These are phyloP conservation scores for Excalfactoria chinensis DNA, from an alignment of 2,113 vertebrate species.

Conservation along the genomic window DNA sequence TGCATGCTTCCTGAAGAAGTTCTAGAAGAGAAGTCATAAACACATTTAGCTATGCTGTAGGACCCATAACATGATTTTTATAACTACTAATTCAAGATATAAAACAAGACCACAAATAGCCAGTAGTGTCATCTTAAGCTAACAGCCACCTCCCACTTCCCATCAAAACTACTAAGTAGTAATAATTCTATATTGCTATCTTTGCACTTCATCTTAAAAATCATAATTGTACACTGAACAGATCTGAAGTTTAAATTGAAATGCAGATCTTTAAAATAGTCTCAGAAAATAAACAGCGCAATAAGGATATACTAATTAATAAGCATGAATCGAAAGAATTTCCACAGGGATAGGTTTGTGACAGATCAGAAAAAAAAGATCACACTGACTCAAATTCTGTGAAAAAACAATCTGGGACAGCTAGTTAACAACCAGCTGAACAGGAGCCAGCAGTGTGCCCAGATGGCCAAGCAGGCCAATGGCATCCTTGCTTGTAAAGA, in stretches of 20 bases:
- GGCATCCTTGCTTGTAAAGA: no score
- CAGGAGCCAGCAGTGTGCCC: no score
- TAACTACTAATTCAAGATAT: not conserved
- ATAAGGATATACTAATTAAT: not conserved
- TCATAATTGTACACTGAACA: not conserved
- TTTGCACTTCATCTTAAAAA: not conserved
- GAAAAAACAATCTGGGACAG: no score
- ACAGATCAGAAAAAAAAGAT: not conserved
- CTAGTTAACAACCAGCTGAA: no score
- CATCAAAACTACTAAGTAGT: not conserved
- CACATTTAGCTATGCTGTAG: not conserved
- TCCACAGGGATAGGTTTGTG: not conserved
- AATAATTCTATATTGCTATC: not conserved
- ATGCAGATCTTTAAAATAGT: not conserved
- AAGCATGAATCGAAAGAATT: not conserved
- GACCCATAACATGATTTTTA: not conserved
- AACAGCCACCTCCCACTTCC: not conserved
- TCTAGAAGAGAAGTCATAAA: constrained; percentile 76
- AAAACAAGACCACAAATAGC: not conserved
- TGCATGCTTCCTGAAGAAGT: constrained; percentile 95
- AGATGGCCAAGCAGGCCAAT: no score
- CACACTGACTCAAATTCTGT: not conserved
- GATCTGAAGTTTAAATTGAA: not conserved
- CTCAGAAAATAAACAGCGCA: not conserved
- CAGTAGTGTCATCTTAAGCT: not conserved